A percentile compares a stretch with the other conserved stretches of the same genome.
These are phyloP conservation scores for Pionites leucogaster DNA, from an alignment of 2,113 vertebrate genomes.

Conservation along the genomic window DNA sequence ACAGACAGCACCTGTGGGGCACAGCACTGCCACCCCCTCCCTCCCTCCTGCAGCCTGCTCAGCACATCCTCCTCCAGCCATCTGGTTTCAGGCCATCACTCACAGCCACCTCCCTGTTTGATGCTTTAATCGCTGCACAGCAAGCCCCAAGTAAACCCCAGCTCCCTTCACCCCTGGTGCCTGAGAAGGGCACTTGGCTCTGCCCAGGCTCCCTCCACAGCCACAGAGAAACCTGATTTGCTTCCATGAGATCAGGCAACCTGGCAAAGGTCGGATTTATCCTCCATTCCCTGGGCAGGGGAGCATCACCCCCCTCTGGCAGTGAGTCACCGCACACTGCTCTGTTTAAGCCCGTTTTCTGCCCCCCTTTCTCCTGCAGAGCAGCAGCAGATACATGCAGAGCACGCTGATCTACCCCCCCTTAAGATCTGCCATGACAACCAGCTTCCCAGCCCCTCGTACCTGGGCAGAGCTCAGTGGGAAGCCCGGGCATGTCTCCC, in stretches of 20 bases:
- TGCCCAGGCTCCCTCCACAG: background rate
- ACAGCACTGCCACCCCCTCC: background rate
- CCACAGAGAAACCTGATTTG: background rate
- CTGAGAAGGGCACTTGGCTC: background rate
- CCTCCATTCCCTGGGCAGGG: rapidly evolving
- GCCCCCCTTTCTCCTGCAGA: background rate
- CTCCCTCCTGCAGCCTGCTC: background rate
- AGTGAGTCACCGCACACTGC: background rate
- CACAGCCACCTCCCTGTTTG: background rate
- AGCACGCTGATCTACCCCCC: rapidly evolving
- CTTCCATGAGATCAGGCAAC: background rate
- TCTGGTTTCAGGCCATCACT: background rate
- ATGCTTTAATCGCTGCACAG: background rate
- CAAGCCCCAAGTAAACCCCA: background rate
- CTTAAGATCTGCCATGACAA: background rate
- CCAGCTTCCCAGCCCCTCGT: background rate
- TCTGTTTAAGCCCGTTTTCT: background rate
- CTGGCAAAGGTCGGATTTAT: background rate
- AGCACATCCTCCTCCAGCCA: background rate
- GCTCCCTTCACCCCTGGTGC: rapidly evolving
- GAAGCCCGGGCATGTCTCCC: background rate
- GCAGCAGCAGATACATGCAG: rapidly evolving
- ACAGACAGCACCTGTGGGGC: rapidly evolving
- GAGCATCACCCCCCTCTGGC: background rate
- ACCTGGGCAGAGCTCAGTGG: conserved; percentile 15